Evolutionary conservation across 2,888 invertebrate species (phyloP).

Genomic region (Crossocerus cetratus): DNA sequence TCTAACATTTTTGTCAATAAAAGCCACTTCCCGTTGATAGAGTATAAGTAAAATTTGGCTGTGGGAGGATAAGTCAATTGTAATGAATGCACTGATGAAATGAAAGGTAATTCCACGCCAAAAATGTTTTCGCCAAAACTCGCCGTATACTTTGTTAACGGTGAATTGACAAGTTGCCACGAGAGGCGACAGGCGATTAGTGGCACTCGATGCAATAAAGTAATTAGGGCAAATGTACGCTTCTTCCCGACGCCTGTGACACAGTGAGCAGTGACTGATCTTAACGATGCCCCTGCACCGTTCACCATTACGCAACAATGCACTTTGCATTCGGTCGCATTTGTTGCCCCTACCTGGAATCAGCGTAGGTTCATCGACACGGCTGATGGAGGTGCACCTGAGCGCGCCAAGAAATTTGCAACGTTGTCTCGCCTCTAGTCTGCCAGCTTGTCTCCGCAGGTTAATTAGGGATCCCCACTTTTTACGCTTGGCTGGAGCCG

Average conservation of each 20-base stretch:
- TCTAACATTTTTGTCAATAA: background rate
- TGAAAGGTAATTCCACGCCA: too few species aligned
- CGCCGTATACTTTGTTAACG: too few species aligned
- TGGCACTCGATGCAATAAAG: too few species aligned
- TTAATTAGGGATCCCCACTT: background rate
- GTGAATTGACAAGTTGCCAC: too few species aligned
- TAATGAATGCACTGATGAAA: too few species aligned
- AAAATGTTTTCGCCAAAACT: too few species aligned
- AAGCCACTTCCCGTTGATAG: too few species aligned
- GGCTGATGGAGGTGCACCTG: slow-evolving; percentile 49
- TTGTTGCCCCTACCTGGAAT: slow-evolving; percentile 54
- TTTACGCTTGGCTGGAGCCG: background rate
- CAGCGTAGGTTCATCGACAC: slow-evolving; percentile 66
- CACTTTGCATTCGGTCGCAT: slow-evolving; percentile 63
- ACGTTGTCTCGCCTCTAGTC: slow-evolving; percentile 36
- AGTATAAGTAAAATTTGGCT: too few species aligned
- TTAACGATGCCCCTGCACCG: slow-evolving; percentile 6
- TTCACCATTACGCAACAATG: slow-evolving; percentile 61
- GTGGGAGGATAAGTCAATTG: too few species aligned
- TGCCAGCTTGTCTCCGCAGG: background rate
- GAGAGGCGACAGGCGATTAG: too few species aligned
- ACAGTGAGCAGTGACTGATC: background rate
- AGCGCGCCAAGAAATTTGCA: slow-evolving; percentile 59
- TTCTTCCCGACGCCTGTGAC: background rate
- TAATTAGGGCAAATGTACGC: too few species aligned